Evolutionary conservation across 2,888 invertebrate genomes (phyloP), one percentile per base, ranked within the genome.

Genomic region (Conchocele bisecta): DNA sequence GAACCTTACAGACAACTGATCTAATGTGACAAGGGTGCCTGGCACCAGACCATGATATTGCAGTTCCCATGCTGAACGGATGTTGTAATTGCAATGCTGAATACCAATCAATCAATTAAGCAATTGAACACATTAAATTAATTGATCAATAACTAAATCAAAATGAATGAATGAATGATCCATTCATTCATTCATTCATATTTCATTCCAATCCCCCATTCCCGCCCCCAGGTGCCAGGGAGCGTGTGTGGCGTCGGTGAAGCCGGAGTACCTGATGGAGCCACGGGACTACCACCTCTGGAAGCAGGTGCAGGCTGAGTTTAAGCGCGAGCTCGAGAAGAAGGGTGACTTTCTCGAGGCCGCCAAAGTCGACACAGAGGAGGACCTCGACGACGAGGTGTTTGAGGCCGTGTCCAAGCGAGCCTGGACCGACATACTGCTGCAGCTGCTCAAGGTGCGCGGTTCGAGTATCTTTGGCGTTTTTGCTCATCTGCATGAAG

Each of bases 391-490:
- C 37, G 88, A 88, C 57, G 86, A 89, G 54, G 82, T 89, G 31
- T 91, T 91, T 86, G 91, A 91, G 78, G 87, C 88, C 4, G 86
- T 91, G 5, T 90, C 90, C 11, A 91, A 89, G 71, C 79, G 90
- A 46, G 88, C 90, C 29, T 91, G 91, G 91, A 87, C 89, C 6
- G 91, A 91, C 72, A 79, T 91, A 17, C 81, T 91, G 11, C 81
- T 91, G 22, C 91, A 91, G 78, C 79, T 90, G 11, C 75, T 89
- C 57, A 91, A 91, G 89, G 91, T 91, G 50, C n/a, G n/a, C n/a
- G n/a, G n/a, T n/a, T n/a, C n/a, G n/a, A n/a, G n/a, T n/a, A n/a
- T n/a, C n/a, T n/a, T n/a, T n/a, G n/a, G n/a, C n/a, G n/a, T n/a
- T n/a, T n/a, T n/a, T n/a, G n/a, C n/a, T n/a, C n/a, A n/a, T n/a